phyloP scores from a whole-genome alignment of 2,888 invertebrate genomes.

The Prosopocoilus inquinatus region DNA sequence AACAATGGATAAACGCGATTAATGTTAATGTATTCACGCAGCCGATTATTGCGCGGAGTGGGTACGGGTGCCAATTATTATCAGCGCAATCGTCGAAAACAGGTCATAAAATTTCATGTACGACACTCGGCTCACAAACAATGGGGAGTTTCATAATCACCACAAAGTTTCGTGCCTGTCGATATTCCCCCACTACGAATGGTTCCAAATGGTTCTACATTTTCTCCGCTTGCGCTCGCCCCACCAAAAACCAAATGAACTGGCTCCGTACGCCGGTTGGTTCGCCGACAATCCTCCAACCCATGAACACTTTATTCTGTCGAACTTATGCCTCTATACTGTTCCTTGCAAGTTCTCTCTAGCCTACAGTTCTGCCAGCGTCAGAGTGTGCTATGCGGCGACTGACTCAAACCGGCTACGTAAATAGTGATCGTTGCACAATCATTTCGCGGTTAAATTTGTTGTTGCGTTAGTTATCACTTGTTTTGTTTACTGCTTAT shows the following conservation, averaged over 20 bases:
- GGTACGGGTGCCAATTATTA: conserved; percentile 16
- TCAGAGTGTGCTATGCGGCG: neutral
- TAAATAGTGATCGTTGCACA: conserved; percentile 11
- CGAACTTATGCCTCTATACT: conserved; percentile 20
- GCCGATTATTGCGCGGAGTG: conserved; percentile 8
- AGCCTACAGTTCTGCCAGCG: neutral
- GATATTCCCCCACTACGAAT: conserved; percentile 14
- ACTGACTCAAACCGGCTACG: conserved; percentile 8
- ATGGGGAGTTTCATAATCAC: conserved; percentile 7
- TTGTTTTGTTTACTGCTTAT: conserved; percentile 3
- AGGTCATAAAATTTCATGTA: conserved; percentile 18
- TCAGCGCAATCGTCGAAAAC: conserved; percentile 15
- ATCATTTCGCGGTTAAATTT: conserved; percentile 7
- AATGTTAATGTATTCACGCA: conserved; percentile 19
- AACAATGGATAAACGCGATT: conserved; percentile 10
- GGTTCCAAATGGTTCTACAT: conserved; percentile 24
- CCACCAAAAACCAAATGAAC: conserved; percentile 23
- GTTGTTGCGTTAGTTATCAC: neutral
- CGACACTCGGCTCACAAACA: conserved; percentile 8
- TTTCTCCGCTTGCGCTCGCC: conserved; percentile 19
- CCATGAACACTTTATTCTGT: conserved; percentile 20
- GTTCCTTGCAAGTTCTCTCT: conserved; percentile 5
- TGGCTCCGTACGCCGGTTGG: conserved; percentile 20
- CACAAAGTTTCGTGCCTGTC: conserved; percentile 10
- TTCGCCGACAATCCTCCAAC: conserved; percentile 15